These are phyloP conservation scores for Theonella swinhoei DNA, from an alignment of 37 sponge, comb jelly and placozoan genomes.

Conservation along the genomic window DNA sequence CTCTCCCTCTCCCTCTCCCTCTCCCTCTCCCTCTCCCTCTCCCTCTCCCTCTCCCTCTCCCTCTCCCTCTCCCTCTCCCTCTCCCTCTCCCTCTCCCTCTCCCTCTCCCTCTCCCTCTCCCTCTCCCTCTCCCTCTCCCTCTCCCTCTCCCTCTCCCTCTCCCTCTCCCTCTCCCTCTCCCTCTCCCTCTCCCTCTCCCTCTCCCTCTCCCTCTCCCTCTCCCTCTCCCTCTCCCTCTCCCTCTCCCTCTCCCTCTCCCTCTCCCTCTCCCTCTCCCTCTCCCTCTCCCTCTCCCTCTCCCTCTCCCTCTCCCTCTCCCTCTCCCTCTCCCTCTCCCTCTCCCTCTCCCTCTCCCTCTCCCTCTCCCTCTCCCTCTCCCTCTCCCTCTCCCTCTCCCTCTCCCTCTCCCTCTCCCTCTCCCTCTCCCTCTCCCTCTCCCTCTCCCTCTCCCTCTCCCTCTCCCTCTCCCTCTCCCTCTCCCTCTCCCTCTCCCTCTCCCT, in stretches of 20 bases:
- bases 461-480: slow-evolving; percentile 9
- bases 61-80: slow-evolving; percentile 25
- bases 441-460: not conserved
- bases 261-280: not conserved
- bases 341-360: slow-evolving; percentile 2
- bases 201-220: slow-evolving; percentile 19
- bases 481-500: not conserved
- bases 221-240: slow-evolving; percentile 4
- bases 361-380: not conserved
- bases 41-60: slow-evolving; percentile 4
- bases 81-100: slow-evolving; percentile 2
- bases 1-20: not conserved
- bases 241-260: not conserved
- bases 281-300: slow-evolving; percentile 2
- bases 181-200: slow-evolving; percentile 29
- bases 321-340: not conserved
- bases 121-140: not conserved
- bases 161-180: not conserved
- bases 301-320: not conserved
- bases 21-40: not conserved
- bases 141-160: not conserved
- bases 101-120: slow-evolving; percentile 3
- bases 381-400: not conserved
- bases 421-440: not conserved
- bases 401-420: not conserved